Evolutionary conservation across 2,113 vertebrate species (phyloP), one percentile per base, ranked within the genome.

Genomic region (Lucifuga dentata): DNA sequence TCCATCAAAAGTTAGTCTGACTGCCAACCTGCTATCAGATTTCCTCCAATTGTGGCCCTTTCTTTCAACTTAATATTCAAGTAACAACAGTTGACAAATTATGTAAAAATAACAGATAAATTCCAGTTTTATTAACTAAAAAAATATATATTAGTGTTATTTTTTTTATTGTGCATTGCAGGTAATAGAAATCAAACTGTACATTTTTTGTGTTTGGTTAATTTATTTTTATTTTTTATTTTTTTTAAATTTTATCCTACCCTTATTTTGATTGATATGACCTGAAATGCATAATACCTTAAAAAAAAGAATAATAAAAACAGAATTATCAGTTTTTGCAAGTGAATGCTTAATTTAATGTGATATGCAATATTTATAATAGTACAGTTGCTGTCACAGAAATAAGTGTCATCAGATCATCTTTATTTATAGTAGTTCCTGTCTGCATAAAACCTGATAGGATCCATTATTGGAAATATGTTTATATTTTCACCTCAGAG

Each of bases 331-430:
- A 5, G 26, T 29, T 29, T 29, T 29, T 29, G 3, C 26, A 29
- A 7, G 26, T 29, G 3, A 29, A 29, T 7, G 7, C 26, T 29
- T 29, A 3, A 7, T 29, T 29, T 26, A 46, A 41, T 13, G 6
- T 56, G 44, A 17, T 43, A 64, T 21, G 1, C 48, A 16, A 35
- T 53, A 74, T 75, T 72, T 62, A 26, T 66, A 49, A 46, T 6
- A 8, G 23, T 41, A 8, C 26, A 12, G 48, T 26, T 26, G 13
- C 53, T 41, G 48, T 58, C 39, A 21, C 15, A 58, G 70, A 45
- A 29, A 65, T 29, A 19, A 53, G 46, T 66, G 55, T 52, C 38
- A 56, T 51, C 33, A 6, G 8, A 17, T 58, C 16, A 26, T 23
- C 15, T 0, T 23, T 24, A 33, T 24, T 53, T 29, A 10, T 17